These are phyloP conservation scores for Coenobita brevimanus DNA, from an alignment of 1,140 invertebrate species.

Conservation along the genomic window DNA sequence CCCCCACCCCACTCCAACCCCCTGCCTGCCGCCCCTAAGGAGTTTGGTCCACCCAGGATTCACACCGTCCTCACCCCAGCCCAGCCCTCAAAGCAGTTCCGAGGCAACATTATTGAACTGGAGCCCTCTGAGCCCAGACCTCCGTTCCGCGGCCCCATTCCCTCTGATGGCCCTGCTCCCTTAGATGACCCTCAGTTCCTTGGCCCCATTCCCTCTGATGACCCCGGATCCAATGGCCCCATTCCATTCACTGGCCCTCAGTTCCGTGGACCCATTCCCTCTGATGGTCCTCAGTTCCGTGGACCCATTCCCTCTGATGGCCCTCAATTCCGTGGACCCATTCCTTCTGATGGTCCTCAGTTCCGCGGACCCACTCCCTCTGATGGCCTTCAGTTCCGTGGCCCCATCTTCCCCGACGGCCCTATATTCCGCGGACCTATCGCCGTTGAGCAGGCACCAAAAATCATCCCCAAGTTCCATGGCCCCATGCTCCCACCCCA, in stretches of 20 bases:
- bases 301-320: not conserved
- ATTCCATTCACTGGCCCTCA: no score
- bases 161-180: not conserved
- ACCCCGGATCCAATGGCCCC: no score
- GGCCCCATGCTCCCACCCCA: not conserved
- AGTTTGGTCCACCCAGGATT: slow-evolving; percentile 36
- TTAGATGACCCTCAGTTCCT: no score
- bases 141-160: not conserved
- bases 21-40: not conserved
- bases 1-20: not conserved
- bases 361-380: not conserved
- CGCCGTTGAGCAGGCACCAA: no score
- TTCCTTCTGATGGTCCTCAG: not conserved
- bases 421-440: no score
- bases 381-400: no score
- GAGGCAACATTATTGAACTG: not conserved
- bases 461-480: no score
- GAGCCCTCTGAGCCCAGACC: not conserved
- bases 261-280: not conserved
- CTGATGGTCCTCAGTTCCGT: not conserved
- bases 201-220: no score
- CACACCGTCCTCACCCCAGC: slow-evolving; percentile 35
- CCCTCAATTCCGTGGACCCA: not conserved
- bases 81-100: not conserved
- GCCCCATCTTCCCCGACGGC: no score